A percentile compares a stretch with the other conserved stretches of the same genome.
These are phyloP conservation scores for Chirona hameri DNA, from an alignment of 2,888 invertebrate species.

Conservation along the genomic window DNA sequence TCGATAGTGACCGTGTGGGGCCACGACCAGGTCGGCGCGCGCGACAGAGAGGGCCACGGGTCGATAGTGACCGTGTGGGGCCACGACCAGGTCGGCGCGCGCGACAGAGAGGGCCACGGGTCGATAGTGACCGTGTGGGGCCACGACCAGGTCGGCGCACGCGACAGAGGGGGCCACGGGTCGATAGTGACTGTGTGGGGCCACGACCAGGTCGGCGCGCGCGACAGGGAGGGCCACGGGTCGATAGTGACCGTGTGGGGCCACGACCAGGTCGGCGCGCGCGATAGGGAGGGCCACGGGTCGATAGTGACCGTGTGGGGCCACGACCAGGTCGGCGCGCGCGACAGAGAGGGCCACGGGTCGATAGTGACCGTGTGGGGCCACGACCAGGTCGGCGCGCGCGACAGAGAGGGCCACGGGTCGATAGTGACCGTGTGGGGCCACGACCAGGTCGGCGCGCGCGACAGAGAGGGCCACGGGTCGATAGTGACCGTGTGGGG, in stretches of 20 bases:
- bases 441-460: background rate
- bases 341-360: too few relatives aligned
- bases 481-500: background rate
- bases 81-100: background rate
- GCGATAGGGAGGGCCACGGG: background rate
- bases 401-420: too few relatives aligned
- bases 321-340: background rate
- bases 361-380: background rate
- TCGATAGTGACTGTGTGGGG: background rate
- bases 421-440: background rate
- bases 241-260: background rate
- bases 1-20: background rate
- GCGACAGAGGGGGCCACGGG: too few relatives aligned
- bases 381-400: background rate
- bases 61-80: background rate
- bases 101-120: too few relatives aligned
- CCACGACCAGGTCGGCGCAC: background rate
- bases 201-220: background rate
- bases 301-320: background rate
- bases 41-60: too few relatives aligned
- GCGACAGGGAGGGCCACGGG: background rate
- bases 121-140: background rate
- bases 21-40: background rate
- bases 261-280: background rate
- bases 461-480: too few relatives aligned